Evolutionary conservation across 1,140 invertebrate species (phyloP), one percentile per base, ranked within the genome.

Genomic region (Zaprionus taronus): DNA sequence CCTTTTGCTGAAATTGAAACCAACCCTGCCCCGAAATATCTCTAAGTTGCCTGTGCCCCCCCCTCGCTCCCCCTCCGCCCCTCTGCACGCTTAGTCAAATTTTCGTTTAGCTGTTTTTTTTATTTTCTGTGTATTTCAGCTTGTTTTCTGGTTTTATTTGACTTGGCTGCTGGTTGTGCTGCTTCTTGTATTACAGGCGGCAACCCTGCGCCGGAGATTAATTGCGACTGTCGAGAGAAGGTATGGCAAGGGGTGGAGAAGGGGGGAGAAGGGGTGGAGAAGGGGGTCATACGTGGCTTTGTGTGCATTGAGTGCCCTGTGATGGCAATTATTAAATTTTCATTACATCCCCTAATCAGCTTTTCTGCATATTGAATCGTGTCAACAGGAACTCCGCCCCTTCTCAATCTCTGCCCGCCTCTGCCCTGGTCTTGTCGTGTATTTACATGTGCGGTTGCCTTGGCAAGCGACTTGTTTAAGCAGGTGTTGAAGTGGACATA

Each of bases 281-380:
- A 31, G 81, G 22, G 26, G 34, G 24, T 14, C 11, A 41, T 44
- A 36, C 57, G 7, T 49, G 44, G 69, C 55, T 60, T 69, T 55
- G 31, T 47, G 28, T 80, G 41, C 60, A 80, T 81, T 70, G 81
- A 78, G 77, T 79, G 70, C 72, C 81, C 72, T 51, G 20, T 72
- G 72, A 75, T 80, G 79, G 80, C 81, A 91, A 91, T 91, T 91
- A 91, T 91, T 91, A 91, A 89, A 91, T 91, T 89, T 91, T 91
- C 89, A 91, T 91, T 91, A 91, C 89, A 91, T 91, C 89, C 89
- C 89, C 81, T 91, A 91, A 91, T 91, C 90, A 91, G 89, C 81
- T 91, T 85, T 89, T 80, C 64, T 79, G 71, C 72, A 81, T 83
- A 78, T 89, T 86, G 83, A 86, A 82, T 87, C 34, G 69, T 80